Conservation (phyloP, 2,797 vertebrate genomes). For the Coluber constrictor region DNA sequence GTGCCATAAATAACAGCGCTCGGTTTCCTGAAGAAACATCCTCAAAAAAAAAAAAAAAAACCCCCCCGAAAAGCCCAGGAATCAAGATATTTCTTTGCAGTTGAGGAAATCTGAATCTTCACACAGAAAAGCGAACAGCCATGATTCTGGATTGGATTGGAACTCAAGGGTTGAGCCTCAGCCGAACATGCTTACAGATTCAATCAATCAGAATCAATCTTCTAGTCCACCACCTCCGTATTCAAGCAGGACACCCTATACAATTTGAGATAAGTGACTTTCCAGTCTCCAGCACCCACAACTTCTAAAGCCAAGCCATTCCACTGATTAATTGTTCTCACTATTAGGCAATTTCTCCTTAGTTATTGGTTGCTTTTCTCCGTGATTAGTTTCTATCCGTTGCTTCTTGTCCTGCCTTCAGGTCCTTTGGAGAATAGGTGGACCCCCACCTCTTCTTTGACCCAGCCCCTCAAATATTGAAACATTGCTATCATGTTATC, state of each 20-base stretch:
- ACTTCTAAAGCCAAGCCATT: not conserved
- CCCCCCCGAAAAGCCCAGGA: no score
- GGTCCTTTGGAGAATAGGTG: rapidly evolving
- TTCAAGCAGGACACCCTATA: not conserved
- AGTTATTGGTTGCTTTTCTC: not conserved
- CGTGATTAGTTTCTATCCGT: not conserved
- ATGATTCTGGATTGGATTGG: not conserved
- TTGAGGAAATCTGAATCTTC: not conserved
- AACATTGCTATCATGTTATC: not conserved
- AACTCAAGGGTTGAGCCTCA: no score
- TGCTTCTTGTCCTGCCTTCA: not conserved
- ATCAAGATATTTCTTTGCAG: not conserved
- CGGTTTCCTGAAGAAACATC: not conserved
- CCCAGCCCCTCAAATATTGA: not conserved
- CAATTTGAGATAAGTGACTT: not conserved
- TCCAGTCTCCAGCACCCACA: not conserved
- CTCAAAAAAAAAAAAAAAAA: not conserved
- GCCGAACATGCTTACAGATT: no score
- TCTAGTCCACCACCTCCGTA: not conserved
- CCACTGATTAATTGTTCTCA: not conserved
- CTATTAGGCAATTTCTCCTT: not conserved
- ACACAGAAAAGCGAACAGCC: not conserved
- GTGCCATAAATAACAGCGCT: conserved; percentile 3
- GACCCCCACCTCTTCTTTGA: not conserved
- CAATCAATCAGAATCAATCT: no score